These are phyloP conservation scores for Lissocephala sabroskyi DNA, from an alignment of 2,888 invertebrate species.

Conservation along the genomic window DNA sequence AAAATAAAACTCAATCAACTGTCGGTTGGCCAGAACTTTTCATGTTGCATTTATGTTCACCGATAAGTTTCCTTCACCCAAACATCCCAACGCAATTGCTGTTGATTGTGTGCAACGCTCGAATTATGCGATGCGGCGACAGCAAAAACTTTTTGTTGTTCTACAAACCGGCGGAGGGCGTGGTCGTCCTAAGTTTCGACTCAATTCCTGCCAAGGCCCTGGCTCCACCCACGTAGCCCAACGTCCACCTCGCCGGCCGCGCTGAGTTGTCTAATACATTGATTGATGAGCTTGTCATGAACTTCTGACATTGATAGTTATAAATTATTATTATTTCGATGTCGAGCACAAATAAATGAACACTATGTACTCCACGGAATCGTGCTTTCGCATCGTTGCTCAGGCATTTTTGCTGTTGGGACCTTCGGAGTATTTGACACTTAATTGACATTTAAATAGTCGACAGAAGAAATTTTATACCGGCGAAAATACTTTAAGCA, in stretches of 20 bases:
- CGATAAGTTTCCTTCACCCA: slow-evolving; percentile 28
- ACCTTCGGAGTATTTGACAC: slow-evolving; percentile 47
- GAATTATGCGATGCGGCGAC: slow-evolving; percentile 43
- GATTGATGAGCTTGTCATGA: slow-evolving; percentile 71
- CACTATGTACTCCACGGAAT: slow-evolving; percentile 12
- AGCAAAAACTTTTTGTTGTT: slow-evolving; percentile 25
- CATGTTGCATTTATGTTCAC: slow-evolving; percentile 29
- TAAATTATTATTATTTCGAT: slow-evolving; percentile 69
- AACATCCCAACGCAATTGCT: slow-evolving; percentile 41
- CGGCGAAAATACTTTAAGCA: too few relatives aligned
- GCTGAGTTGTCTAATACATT: slow-evolving; percentile 56
- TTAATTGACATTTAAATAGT: slow-evolving; percentile 60
- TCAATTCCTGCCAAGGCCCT: slow-evolving; percentile 1
- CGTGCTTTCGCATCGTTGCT: not conserved
- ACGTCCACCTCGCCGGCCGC: slow-evolving; percentile 3
- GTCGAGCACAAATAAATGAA: slow-evolving; percentile 27
- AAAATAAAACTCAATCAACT: slow-evolving; percentile 33
- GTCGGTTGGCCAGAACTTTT: slow-evolving; percentile 22
- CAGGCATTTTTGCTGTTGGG: not conserved
- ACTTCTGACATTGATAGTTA: slow-evolving; percentile 71
- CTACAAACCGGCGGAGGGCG: not conserved
- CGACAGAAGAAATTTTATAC: too few relatives aligned
- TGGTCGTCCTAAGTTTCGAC: slow-evolving; percentile 2
- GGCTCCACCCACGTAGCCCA: not conserved
- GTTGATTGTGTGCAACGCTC: slow-evolving; percentile 58